phyloP scores from a whole-genome alignment of 1,140 invertebrate species.

The Drosophila orosa region DNA sequence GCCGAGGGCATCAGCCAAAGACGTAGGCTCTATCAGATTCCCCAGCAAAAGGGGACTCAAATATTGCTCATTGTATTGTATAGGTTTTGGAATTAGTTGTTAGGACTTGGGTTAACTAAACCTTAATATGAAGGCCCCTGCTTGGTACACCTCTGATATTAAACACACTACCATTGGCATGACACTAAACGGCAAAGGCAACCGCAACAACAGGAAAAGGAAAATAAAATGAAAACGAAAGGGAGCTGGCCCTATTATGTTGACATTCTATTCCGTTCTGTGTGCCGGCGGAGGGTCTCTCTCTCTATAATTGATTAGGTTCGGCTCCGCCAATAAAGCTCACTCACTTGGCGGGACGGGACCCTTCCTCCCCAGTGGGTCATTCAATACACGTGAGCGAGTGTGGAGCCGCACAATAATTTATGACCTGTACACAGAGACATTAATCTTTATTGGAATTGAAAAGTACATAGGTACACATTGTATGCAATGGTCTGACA shows the following conservation, averaged over 20 bases:
- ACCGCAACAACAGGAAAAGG: constrained; percentile 39
- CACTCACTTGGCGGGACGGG: constrained; percentile 41
- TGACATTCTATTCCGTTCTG: constrained; percentile 65
- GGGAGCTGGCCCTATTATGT: constrained; percentile 66
- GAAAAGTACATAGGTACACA: constrained; percentile 56
- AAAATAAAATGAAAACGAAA: constrained; percentile 33
- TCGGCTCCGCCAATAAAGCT: constrained; percentile 64
- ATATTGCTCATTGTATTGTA: too few relatives aligned
- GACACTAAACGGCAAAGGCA: constrained; percentile 25
- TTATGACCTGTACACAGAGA: constrained; percentile 74
- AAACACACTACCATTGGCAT: constrained; percentile 36
- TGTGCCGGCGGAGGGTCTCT: constrained; percentile 16
- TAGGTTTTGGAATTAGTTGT: not conserved
- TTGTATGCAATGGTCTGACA: constrained; percentile 60
- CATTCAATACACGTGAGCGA: constrained; percentile 28
- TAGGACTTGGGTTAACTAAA: not conserved
- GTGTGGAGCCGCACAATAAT: constrained; percentile 62
- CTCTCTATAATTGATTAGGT: constrained; percentile 78
- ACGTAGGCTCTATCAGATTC: not conserved
- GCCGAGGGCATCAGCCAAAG: not conserved
- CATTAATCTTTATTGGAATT: constrained; percentile 81
- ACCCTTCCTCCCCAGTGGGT: constrained; percentile 12
- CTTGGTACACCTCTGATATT: constrained; percentile 1
- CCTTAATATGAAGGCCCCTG: not conserved
- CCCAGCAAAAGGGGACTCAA: not conserved